Evolutionary conservation across 1,140 invertebrate genomes (phyloP), one percentile per base, ranked within the genome.

Genomic region (roundworm (Caenorhabditis elegans)): DNA sequence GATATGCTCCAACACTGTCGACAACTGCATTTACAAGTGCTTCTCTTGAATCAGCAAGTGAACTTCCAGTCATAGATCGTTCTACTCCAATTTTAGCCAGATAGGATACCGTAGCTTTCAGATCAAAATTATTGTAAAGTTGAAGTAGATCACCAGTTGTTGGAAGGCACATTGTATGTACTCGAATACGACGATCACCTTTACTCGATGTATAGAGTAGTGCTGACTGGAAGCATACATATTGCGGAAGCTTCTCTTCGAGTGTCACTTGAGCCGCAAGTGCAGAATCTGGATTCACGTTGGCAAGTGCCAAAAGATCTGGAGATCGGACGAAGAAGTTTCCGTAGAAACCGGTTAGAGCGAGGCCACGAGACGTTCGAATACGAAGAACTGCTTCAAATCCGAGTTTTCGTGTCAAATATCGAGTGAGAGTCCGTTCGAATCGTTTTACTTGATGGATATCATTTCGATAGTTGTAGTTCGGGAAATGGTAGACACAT

Each of bases 311-410:
- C 22, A 99, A 91, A 19, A 99, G 91, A 91, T 99, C 97, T 4
- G 96, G 98, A 0, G 97, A 98, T 22, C 98, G 92, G 46, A 99
- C 97, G 91, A 99, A 99, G 92, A 98, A 98, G 90, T 98, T 98
- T 11, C 98, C 98, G 92, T 99, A 96, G 92, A 99, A 99, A 85
- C 96, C 96, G 90, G 98, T 96, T 84, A 99, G 96, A 39, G 94
- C 92, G 51, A 99, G 90, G 19, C 92, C 90, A 93, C 90, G 90
- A 10, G 96, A 96, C 89, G 96, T 98, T 5, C 97, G 92, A 79
- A 99, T 94, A 88, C 98, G 92, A 95, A 99, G 96, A 0, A 99
- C 97, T 47, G 98, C 95, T 91, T 99, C 98, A 90, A 99, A 98
- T 43, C 98, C 97, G 86, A 99, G 97, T 91, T 98, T 98, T 82